Conservation (phyloP, 2,797 vertebrate species). For the Amphiprion clarkii region DNA sequence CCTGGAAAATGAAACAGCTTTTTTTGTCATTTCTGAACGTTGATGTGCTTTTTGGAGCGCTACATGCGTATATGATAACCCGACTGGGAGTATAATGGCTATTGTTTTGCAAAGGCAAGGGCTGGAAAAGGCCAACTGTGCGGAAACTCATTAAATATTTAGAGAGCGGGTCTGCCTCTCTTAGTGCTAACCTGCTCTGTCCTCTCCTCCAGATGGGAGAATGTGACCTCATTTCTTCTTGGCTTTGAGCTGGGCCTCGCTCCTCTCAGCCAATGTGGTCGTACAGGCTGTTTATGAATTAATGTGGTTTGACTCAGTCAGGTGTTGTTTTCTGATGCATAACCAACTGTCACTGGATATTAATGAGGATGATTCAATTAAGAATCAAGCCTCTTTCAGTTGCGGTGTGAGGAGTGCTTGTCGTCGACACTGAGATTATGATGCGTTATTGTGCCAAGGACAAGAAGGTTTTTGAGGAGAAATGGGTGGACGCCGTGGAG, state of each 20-base stretch:
- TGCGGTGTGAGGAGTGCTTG: constrained; percentile 12
- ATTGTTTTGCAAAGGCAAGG: constrained; percentile 79
- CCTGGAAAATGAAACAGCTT: constrained; percentile 22
- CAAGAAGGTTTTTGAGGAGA: constrained; percentile 26
- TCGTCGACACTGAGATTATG: constrained; percentile 5
- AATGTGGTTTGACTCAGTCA: constrained; percentile 67
- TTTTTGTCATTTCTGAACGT: constrained; percentile 11
- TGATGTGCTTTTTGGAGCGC: constrained; percentile 41
- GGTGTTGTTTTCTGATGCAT: constrained; percentile 64
- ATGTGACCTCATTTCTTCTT: constrained; percentile 79
- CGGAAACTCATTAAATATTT: constrained; percentile 89
- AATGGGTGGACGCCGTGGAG: constrained; percentile 53
- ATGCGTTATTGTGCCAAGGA: constrained; percentile 25
- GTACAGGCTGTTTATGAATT: constrained; percentile 69
- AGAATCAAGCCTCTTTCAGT: constrained; percentile 11
- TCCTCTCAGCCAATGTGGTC: constrained; percentile 58
- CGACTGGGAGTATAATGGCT: constrained; percentile 66
- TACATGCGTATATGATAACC: constrained; percentile 49
- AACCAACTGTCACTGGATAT: constrained; percentile 67
- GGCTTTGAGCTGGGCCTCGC: constrained; percentile 63
- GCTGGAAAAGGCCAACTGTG: constrained; percentile 83
- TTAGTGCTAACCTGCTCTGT: constrained; percentile 80
- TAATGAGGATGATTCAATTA: constrained; percentile 56
- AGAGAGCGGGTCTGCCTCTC: constrained; percentile 80
- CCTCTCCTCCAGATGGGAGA: constrained; percentile 82